phyloP scores from a whole-genome alignment of 2,888 invertebrate genomes.

The Cordilura impudica region DNA sequence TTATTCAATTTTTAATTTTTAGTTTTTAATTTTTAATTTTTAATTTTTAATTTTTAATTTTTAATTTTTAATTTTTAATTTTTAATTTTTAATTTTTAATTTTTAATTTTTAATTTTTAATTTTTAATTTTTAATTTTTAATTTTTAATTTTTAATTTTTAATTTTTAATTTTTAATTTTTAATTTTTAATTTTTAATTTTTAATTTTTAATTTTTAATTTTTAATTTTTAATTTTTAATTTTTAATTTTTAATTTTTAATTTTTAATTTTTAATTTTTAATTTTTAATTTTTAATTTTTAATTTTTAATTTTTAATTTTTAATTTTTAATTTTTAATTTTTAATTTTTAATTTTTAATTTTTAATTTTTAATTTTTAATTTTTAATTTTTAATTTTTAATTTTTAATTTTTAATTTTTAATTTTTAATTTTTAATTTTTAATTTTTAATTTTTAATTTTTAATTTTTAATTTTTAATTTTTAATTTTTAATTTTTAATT shows the following conservation, averaged over 20 bases:
- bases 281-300: not conserved
- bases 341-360: not conserved
- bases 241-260: not conserved
- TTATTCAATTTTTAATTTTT: too few relatives aligned
- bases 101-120: not conserved
- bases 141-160: slow-evolving; percentile 1
- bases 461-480: slow-evolving; percentile 2
- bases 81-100: not conserved
- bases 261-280: slow-evolving; percentile 9
- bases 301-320: slow-evolving; percentile 1
- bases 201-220: slow-evolving; percentile 5
- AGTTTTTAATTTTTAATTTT: too few relatives aligned
- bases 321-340: not conserved
- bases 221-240: slow-evolving; percentile 9
- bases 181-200: slow-evolving; percentile 10
- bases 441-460: not conserved
- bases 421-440: not conserved
- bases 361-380: not conserved
- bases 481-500: not conserved
- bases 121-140: not conserved
- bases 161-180: not conserved
- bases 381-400: not conserved
- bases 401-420: slow-evolving; percentile 3
- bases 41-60: not conserved
- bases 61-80: not conserved